Conservation (phyloP, 2,888 invertebrate species). For the Microplitis deprimator region DNA sequence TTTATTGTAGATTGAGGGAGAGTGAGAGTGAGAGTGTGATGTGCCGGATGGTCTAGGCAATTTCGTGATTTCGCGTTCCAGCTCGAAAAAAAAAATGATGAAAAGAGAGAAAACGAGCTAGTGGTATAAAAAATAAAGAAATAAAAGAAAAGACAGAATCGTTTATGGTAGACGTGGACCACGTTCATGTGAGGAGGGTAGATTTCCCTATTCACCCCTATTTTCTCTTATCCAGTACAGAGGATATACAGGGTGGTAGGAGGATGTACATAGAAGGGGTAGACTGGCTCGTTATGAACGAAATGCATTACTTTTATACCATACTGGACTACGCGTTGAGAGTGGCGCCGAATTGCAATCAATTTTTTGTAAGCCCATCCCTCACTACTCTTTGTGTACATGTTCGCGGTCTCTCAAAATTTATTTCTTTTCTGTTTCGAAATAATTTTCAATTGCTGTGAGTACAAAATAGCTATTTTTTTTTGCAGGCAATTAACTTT, state of each 20-base stretch:
- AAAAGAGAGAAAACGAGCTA: constrained; percentile 36
- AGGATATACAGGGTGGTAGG: constrained; percentile 21
- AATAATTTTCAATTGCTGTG: constrained; percentile 25
- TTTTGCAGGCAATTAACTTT: too few relatives aligned
- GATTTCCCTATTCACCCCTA: neutral
- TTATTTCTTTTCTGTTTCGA: constrained; percentile 23
- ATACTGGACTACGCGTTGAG: constrained; percentile 54
- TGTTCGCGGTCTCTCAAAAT: constrained; percentile 18
- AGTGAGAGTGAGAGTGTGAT: constrained; percentile 37
- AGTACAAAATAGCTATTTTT: constrained; percentile 1
- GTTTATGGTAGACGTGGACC: constrained; percentile 37
- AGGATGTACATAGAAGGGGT: constrained; percentile 47
- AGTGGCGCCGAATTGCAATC: constrained; percentile 67
- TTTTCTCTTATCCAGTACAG: neutral
- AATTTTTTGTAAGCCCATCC: constrained; percentile 62
- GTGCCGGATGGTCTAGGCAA: constrained; percentile 51
- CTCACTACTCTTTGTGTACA: constrained; percentile 30
- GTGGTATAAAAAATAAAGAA: constrained; percentile 44
- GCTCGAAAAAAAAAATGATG: constrained; percentile 44
- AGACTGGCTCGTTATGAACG: constrained; percentile 63
- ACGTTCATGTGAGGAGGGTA: constrained; percentile 4
- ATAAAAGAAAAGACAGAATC: constrained; percentile 37
- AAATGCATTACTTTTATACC: constrained; percentile 65
- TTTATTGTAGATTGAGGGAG: neutral
- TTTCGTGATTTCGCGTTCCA: constrained; percentile 48